Evolutionary conservation across 2,113 vertebrate species (phyloP).

Genomic region (Thamnaconus septentrionalis): DNA sequence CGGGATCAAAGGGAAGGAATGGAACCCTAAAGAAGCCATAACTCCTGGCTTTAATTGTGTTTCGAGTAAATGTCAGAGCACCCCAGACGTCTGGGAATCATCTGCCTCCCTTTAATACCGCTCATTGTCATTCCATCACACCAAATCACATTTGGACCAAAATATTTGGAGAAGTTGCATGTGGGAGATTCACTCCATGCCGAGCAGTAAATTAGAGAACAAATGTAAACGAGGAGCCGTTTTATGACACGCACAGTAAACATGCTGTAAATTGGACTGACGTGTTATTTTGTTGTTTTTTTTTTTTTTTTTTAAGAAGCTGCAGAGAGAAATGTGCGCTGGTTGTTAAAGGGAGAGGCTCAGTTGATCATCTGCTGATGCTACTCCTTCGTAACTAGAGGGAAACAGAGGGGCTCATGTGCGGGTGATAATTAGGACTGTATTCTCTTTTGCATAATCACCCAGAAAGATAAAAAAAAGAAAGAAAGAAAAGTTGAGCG

Average conservation of each 20-base stretch:
- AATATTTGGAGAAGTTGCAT: slow-evolving; percentile 71
- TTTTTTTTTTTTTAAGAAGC: slow-evolving; percentile 52
- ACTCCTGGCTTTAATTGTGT: slow-evolving; percentile 72
- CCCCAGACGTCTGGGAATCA: slow-evolving; percentile 72
- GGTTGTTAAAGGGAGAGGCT: slow-evolving; percentile 41
- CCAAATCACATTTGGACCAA: slow-evolving; percentile 74
- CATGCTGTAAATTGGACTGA: slow-evolving; percentile 66
- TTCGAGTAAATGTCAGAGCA: slow-evolving; percentile 74
- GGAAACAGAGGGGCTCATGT: slow-evolving; percentile 51
- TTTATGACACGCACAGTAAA: slow-evolving; percentile 66
- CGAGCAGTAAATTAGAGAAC: slow-evolving; percentile 66
- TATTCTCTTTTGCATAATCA: slow-evolving; percentile 69
- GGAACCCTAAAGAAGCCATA: slow-evolving; percentile 68
- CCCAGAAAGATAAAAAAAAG: slow-evolving; percentile 60
- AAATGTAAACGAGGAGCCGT: slow-evolving; percentile 66
- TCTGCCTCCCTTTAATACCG: slow-evolving; percentile 68
- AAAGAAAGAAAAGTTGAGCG: slow-evolving; percentile 37
- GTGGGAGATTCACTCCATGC: slow-evolving; percentile 54
- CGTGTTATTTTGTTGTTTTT: slow-evolving; percentile 18
- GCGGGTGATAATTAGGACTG: slow-evolving; percentile 66
- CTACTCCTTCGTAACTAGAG: slow-evolving; percentile 56
- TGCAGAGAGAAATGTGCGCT: slow-evolving; percentile 42
- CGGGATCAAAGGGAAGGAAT: slow-evolving; percentile 61
- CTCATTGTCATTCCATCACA: slow-evolving; percentile 75
- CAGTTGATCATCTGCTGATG: slow-evolving; percentile 39